phyloP scores from a whole-genome alignment of 2,113 vertebrate species.

The Tachysurus fulvidraco region DNA sequence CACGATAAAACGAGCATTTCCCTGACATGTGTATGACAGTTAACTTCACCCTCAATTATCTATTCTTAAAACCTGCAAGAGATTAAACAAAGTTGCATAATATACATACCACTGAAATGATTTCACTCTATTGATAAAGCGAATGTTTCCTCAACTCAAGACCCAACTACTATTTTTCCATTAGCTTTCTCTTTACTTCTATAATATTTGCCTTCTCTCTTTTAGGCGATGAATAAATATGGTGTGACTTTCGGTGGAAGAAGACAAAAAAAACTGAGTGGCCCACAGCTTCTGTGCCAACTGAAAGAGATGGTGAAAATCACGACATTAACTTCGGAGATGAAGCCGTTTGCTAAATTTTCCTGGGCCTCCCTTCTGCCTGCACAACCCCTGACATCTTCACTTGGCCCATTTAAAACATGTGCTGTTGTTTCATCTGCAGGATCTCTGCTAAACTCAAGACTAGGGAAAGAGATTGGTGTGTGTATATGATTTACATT shows the following conservation, averaged over 20 bases:
- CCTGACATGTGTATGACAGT: not conserved
- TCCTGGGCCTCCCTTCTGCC: constrained; percentile 71
- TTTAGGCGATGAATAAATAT: constrained; percentile 77
- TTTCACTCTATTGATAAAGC: not conserved
- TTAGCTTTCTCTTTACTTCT: not conserved
- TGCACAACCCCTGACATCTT: constrained; percentile 57
- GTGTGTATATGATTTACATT: not conserved
- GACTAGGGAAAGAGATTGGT: constrained; percentile 71
- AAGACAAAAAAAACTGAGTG: constrained; percentile 58
- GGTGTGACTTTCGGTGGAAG: constrained; percentile 61
- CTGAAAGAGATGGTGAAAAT: constrained; percentile 65
- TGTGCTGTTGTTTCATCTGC: constrained; percentile 69
- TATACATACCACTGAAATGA: not conserved
- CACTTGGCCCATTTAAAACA: constrained; percentile 68
- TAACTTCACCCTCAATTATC: not conserved
- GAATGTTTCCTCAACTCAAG: not conserved
- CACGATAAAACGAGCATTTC: not conserved
- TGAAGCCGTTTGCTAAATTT: constrained; percentile 68
- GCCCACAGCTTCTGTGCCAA: constrained; percentile 71
- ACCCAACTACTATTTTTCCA: not conserved
- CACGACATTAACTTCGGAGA: constrained; percentile 67
- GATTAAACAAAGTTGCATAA: constrained; percentile 24
- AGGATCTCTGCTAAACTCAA: constrained; percentile 64
- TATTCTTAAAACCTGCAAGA: not conserved
- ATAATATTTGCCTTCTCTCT: not conserved